Evolutionary conservation across 2,113 vertebrate genomes (phyloP).

Genomic region (Blennius ocellaris): DNA sequence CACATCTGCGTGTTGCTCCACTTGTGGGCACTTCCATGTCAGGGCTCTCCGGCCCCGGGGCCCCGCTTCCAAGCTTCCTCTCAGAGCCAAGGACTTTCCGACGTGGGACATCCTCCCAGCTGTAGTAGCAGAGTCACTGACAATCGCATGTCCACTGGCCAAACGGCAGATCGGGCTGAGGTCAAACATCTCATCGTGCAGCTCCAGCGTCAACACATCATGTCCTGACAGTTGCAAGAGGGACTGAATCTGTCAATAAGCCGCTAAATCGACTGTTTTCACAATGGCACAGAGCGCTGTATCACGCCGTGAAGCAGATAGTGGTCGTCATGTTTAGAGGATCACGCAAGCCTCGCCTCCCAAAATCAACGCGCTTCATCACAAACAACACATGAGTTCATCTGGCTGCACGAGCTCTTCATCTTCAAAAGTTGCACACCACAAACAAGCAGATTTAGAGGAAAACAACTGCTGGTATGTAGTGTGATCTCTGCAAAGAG

Average conservation of each 20-base stretch:
- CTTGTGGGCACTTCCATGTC: slow-evolving; percentile 76
- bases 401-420: not conserved
- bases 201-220: not conserved
- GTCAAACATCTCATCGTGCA: slow-evolving; percentile 27
- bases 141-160: not conserved
- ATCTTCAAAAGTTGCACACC: slow-evolving; percentile 30
- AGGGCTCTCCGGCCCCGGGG: slow-evolving; percentile 56
- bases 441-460: slow-evolving; percentile 17
- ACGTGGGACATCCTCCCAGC: slow-evolving; percentile 77
- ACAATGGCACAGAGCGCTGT: not conserved
- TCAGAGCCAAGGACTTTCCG: slow-evolving; percentile 80
- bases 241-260: not conserved
- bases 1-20: slow-evolving; percentile 72
- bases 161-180: slow-evolving; percentile 32
- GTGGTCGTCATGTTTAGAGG: not conserved
- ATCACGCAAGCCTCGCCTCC: slow-evolving; percentile 15
- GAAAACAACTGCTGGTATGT: slow-evolving; percentile 4
- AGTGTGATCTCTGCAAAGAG: slow-evolving; percentile 22
- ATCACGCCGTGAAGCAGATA: slow-evolving; percentile 9
- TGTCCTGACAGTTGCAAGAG: not conserved
- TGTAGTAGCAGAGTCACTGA: slow-evolving; percentile 45
- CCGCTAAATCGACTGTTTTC: slow-evolving; percentile 2
- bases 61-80: slow-evolving; percentile 75
- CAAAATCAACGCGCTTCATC: slow-evolving; percentile 31
- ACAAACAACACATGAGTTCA: slow-evolving; percentile 38